Conservation (phyloP, 2,113 vertebrate genomes). For the Myotis brandtii region DNA sequence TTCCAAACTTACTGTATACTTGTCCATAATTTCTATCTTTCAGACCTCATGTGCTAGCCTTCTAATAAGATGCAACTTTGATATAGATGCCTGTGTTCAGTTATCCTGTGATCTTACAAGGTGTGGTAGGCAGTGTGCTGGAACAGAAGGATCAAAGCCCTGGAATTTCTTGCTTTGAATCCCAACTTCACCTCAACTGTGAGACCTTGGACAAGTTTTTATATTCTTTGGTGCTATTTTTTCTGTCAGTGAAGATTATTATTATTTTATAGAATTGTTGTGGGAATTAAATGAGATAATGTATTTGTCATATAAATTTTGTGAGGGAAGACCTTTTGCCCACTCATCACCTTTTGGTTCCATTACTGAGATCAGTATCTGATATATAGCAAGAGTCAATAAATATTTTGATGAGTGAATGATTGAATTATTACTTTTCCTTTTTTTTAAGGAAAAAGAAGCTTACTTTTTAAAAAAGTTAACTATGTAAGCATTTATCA, state of each 20-base stretch:
- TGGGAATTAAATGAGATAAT: neutral
- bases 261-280: neutral
- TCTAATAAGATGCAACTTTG: neutral
- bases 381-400: neutral
- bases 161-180: neutral
- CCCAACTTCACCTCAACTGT: neutral
- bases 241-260: neutral
- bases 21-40: neutral
- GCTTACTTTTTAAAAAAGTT: too few species aligned
- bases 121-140: neutral
- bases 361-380: neutral
- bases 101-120: neutral
- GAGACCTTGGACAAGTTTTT: neutral
- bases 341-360: neutral
- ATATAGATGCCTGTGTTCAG: neutral
- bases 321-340: neutral
- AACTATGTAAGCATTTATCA: too few species aligned
- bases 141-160: neutral
- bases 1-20: neutral
- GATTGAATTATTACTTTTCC: neutral
- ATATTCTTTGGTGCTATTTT: neutral
- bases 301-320: neutral
- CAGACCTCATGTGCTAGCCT: neutral
- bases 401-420: neutral
- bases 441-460: neutral